phyloP scores from a whole-genome alignment of 2,797 vertebrate genomes.

The Pipistrellus pygmaeus region DNA sequence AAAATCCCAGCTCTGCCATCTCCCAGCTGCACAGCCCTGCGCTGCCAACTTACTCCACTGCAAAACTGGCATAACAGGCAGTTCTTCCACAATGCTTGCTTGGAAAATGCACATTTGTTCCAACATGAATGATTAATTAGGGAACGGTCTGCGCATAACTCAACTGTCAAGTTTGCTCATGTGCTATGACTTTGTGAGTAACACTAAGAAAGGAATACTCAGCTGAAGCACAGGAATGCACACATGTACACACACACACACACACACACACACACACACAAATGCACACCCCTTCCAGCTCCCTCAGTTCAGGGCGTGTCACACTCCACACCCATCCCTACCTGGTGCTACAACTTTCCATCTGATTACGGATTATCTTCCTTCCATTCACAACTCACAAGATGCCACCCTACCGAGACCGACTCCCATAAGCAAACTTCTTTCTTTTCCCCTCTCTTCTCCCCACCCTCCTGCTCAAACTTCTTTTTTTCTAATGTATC shows the following conservation, averaged over 20 bases:
- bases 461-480: background rate
- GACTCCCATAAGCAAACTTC: background rate
- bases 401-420: background rate
- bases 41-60: background rate
- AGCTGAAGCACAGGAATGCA: background rate
- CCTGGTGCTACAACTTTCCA: background rate
- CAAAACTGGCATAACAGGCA: background rate
- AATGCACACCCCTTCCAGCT: background rate
- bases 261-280: background rate
- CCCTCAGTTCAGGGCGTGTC: background rate
- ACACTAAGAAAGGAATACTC: background rate
- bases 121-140: background rate
- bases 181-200: slow-evolving; percentile 22
- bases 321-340: background rate
- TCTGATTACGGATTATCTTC: background rate
- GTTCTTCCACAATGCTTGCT: background rate
- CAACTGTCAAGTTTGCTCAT: slow-evolving; percentile 16
- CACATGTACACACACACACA: background rate
- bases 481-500: background rate
- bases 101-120: background rate
- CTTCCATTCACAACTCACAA: background rate
- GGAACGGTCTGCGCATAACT: background rate
- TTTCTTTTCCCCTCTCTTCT: background rate
- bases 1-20: background rate
- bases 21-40: background rate